A percentile compares a stretch with the other conserved stretches of the same genome.
Evolutionary conservation across 2,797 vertebrate genomes (phyloP).

Genomic region (Peromyscus attwateri): DNA sequence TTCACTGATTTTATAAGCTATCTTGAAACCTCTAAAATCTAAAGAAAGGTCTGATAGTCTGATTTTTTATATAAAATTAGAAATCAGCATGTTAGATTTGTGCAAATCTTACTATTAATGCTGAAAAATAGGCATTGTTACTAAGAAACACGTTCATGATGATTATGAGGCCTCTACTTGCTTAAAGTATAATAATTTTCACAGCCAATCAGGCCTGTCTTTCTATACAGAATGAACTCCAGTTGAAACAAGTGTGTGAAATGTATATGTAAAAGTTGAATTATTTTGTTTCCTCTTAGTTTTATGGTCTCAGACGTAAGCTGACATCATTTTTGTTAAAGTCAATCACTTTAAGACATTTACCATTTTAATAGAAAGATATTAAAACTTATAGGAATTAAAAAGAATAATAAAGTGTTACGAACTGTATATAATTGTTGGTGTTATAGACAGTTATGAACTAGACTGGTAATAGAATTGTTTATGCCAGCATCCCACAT

Average conservation of each 20-base stretch:
- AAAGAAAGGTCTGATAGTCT: background rate
- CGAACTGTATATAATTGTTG: background rate
- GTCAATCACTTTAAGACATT: background rate
- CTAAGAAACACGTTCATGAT: background rate
- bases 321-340: background rate
- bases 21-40: background rate
- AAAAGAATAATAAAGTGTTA: background rate
- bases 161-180: background rate
- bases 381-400: background rate
- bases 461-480: background rate
- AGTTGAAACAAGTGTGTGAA: background rate
- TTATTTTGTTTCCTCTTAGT: background rate
- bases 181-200: background rate
- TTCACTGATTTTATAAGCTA: background rate
- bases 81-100: background rate
- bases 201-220: background rate
- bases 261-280: background rate
- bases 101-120: background rate
- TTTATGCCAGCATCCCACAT: background rate
- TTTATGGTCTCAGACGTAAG: background rate
- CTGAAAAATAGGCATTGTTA: background rate
- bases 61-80: background rate
- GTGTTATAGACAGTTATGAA: background rate
- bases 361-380: background rate
- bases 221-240: background rate